Base-by-base conservation (phyloP, 1,140 invertebrate species). In the Triops cancriformis region DNA sequence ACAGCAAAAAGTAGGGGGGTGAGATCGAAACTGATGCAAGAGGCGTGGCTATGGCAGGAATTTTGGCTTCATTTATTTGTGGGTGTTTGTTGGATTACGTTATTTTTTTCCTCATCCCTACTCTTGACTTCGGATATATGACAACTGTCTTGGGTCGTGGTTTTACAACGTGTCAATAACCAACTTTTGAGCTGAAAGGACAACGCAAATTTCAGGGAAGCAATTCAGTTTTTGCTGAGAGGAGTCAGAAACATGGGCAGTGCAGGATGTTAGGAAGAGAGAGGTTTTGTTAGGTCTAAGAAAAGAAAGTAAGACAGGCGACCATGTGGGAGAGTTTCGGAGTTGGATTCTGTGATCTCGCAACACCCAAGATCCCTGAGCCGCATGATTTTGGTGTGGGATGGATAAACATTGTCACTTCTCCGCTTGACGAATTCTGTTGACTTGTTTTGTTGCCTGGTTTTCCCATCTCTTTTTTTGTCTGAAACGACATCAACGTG, bases 81-180 rank as follows among this genome's bases (percentile, higher is more conserved):
- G 18, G 51, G 51, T 64, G 51, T 64, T 64, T 64, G 51, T 64
- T 64, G 51, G 51, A 64, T 64, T 64, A n/a, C 18, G 51, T 64
- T 64, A 18, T 0, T 64, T 64, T 64, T 37, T 7, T 7, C 31
- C 7, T 37, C 31, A 37, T 7, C 31, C 31, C 7, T 37, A 4
- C 2, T 37, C 31, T 2, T 37, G 31, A 37, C 31, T 37, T 37
- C 31, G 7, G 31, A 4, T 37, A 7, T 37, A 37, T 37, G 31
- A 37, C 31, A 2, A 37, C 31, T 37, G 31, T 37, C 31, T 37
- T 37, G 2, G 31, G 31, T 37, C 31, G 31, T 37, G 31, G 31
- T 37, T 37, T 37, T 37, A 4, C 7, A 37, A 37, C 31, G 31
- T 37, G 31, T 37, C 2, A 37, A 37, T 7, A 23, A 64, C 23